Percentiles rank a stretch among this genome's conserved stretches.
These are phyloP conservation scores for Embiotoca jacksoni DNA, from an alignment of 2,113 vertebrate genomes.

Conservation along the genomic window DNA sequence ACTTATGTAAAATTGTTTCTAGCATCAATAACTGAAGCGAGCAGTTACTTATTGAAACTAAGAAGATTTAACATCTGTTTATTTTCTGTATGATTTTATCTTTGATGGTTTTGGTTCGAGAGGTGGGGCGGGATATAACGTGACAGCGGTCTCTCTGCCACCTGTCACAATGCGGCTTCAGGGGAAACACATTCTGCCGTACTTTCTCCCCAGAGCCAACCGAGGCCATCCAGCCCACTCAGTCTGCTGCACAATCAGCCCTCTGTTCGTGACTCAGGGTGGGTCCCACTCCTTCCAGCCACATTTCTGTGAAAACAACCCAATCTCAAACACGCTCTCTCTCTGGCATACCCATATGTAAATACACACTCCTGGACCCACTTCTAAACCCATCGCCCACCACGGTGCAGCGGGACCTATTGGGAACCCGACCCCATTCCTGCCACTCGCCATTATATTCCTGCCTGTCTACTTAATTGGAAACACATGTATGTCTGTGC, in stretches of 20 bases:
- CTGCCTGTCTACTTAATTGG: conserved; percentile 75
- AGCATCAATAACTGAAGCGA: conserved; percentile 19
- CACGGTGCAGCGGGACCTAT: conserved; percentile 67
- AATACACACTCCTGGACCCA: conserved; percentile 69
- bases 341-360: conserved; percentile 67
- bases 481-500: conserved; percentile 76
- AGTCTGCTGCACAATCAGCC: conserved; percentile 76
- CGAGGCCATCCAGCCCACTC: conserved; percentile 63
- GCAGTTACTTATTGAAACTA: conserved; percentile 26
- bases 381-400: conserved; percentile 74
- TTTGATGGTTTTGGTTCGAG: conserved; percentile 40
- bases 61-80: conserved; percentile 38
- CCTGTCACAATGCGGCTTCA: conserved; percentile 74
- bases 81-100: conserved; percentile 38
- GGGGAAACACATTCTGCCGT: conserved; percentile 60
- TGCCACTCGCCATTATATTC: conserved; percentile 81
- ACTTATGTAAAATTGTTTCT: conserved; percentile 25
- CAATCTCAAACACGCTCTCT: conserved; percentile 77
- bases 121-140: conserved; percentile 42
- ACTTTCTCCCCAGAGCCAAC: conserved; percentile 46
- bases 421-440: conserved; percentile 76
- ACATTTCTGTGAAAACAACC: conserved; percentile 83
- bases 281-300: conserved; percentile 76
- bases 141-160: conserved; percentile 77
- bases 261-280: conserved; percentile 82